Conservation (phyloP, 2,113 vertebrate genomes). For the Hippocampus abdominalis region DNA sequence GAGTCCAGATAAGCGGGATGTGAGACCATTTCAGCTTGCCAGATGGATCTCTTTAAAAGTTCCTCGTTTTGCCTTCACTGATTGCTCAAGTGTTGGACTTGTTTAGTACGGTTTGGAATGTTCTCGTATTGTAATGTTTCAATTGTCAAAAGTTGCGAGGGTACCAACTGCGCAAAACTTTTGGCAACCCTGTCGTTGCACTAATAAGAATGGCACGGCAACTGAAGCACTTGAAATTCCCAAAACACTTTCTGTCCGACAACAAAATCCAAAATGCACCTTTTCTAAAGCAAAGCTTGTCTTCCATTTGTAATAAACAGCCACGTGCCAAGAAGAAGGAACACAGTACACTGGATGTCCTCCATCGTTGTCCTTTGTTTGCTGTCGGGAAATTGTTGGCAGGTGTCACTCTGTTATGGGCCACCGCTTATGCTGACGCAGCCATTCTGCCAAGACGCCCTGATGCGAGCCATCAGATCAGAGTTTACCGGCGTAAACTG, state of each 20-base stretch:
- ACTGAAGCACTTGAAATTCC: neutral
- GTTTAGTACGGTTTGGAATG: neutral
- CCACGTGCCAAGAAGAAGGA: neutral
- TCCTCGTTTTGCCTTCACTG: neutral
- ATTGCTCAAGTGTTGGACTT: neutral
- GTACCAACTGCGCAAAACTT: neutral
- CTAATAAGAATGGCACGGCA: neutral
- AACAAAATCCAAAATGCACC: neutral
- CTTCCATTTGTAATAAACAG: neutral
- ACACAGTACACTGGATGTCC: neutral
- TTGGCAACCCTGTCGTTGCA: neutral
- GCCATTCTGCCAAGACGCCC: neutral
- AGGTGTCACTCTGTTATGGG: neutral
- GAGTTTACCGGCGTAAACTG: neutral
- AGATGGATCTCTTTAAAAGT: neutral
- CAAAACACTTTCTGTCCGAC: neutral
- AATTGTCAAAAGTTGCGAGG: neutral
- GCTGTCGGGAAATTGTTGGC: neutral
- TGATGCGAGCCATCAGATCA: neutral
- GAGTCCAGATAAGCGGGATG: too few relatives aligned
- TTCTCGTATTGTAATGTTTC: neutral
- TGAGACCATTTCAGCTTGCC: too few relatives aligned
- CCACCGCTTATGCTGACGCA: neutral
- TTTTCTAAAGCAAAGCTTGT: neutral
- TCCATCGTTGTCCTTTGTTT: constrained; percentile 3